These are phyloP conservation scores for Eupeodes luniger DNA, from an alignment of 2,888 invertebrate species.

Conservation along the genomic window DNA sequence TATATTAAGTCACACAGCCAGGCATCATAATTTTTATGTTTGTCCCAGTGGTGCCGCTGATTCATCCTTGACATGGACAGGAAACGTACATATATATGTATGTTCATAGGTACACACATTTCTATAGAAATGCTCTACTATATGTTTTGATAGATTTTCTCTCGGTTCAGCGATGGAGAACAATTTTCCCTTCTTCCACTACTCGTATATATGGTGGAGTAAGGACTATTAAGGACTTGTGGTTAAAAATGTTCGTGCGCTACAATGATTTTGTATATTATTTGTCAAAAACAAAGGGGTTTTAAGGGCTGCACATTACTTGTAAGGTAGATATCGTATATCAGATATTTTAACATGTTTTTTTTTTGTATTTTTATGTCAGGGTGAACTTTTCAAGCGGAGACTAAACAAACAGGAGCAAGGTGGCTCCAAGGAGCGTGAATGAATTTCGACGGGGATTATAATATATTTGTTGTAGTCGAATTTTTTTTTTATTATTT, in stretches of 20 bases:
- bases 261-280: slow-evolving; percentile 48
- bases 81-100: too few species aligned
- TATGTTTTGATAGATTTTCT: slow-evolving; percentile 32
- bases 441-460: slow-evolving; percentile 26
- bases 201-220: too few species aligned
- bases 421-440: slow-evolving; percentile 29
- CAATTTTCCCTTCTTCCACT: slow-evolving; percentile 27
- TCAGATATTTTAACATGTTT: slow-evolving; percentile 43
- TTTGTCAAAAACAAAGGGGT: slow-evolving; percentile 23
- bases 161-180: slow-evolving; percentile 57
- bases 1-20: slow-evolving; percentile 6
- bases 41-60: slow-evolving; percentile 35
- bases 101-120: too few species aligned
- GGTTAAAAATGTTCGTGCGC: slow-evolving; percentile 40
- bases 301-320: slow-evolving; percentile 27
- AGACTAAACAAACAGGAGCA: slow-evolving; percentile 6
- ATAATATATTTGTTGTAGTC: slow-evolving; percentile 12
- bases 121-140: not conserved
- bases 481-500: not conserved
- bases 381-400: slow-evolving; percentile 30
- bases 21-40: slow-evolving; percentile 21
- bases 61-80: slow-evolving; percentile 43
- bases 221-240: slow-evolving; percentile 26
- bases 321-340: not conserved
- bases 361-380: slow-evolving; percentile 18